phyloP scores from a whole-genome alignment of 2,888 invertebrate species.

The Cheilosia urbana region DNA sequence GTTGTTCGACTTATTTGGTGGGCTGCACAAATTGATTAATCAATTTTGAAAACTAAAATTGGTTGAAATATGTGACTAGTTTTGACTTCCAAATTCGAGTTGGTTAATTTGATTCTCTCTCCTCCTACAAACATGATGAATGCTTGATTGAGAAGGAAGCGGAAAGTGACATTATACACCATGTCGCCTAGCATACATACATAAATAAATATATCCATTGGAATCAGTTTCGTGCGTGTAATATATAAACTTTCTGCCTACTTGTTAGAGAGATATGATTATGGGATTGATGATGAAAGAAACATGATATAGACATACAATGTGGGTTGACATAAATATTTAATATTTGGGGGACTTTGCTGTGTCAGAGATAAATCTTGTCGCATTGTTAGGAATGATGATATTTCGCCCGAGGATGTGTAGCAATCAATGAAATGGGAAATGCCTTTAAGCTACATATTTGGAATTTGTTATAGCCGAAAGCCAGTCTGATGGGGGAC shows the following conservation, averaged over 20 bases:
- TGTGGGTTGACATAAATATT: conserved; percentile 35
- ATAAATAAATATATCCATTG: conserved; percentile 4
- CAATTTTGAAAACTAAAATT: not conserved
- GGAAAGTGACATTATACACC: too few relatives aligned
- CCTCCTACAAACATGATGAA: too few relatives aligned
- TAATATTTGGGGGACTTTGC: conserved; percentile 15
- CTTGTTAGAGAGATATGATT: conserved; percentile 1
- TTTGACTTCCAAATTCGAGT: too few relatives aligned
- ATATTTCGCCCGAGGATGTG: not conserved
- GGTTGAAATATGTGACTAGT: too few relatives aligned
- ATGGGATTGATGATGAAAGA: conserved; percentile 2
- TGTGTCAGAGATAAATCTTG: not conserved
- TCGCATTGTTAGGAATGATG: too few relatives aligned
- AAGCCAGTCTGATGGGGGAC: not conserved
- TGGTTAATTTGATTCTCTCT: too few relatives aligned
- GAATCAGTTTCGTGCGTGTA: conserved; percentile 2
- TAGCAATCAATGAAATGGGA: not conserved
- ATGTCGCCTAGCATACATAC: too few relatives aligned
- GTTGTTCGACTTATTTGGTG: conserved; percentile 18
- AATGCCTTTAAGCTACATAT: not conserved
- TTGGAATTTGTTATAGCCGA: not conserved
- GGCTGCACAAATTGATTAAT: not conserved
- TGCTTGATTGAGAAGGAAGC: too few relatives aligned
- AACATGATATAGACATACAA: not conserved
- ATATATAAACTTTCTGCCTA: conserved; percentile 25